phyloP scores from a whole-genome alignment of 2,113 vertebrate genomes.

The Lamprologus lemairii region DNA sequence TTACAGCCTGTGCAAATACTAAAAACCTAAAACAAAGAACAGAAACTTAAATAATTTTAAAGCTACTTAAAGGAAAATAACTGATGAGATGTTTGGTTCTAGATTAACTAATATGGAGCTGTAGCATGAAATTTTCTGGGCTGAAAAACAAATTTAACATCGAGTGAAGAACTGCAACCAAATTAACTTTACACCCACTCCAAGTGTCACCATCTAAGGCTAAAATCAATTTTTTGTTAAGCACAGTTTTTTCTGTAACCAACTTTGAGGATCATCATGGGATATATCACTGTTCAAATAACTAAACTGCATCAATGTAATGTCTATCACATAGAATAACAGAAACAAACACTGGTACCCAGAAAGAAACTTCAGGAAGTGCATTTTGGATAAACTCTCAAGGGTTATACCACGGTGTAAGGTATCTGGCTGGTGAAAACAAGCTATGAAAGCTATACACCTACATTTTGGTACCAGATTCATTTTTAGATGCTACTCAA shows the following conservation, averaged over 20 bases:
- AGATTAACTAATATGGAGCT: background rate
- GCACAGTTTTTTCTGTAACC: background rate
- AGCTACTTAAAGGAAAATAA: background rate
- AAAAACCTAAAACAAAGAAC: background rate
- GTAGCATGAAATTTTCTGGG: background rate
- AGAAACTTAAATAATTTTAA: background rate
- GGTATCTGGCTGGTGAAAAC: background rate
- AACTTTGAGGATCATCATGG: background rate
- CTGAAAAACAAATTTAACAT: background rate
- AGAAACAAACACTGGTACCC: background rate
- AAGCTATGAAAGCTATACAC: background rate
- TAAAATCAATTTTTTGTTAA: background rate
- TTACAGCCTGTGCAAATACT: background rate
- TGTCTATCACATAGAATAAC: background rate
- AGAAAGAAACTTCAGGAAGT: background rate
- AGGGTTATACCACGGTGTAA: background rate
- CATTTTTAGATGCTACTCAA: background rate
- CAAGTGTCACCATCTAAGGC: background rate
- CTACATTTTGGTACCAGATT: background rate
- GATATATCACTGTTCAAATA: background rate
- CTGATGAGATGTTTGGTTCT: background rate
- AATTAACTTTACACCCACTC: background rate
- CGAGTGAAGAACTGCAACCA: background rate
- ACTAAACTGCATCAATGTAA: background rate
- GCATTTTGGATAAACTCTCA: background rate